phyloP scores from a whole-genome alignment of 2,113 vertebrate species.

The Menura novaehollandiae region DNA sequence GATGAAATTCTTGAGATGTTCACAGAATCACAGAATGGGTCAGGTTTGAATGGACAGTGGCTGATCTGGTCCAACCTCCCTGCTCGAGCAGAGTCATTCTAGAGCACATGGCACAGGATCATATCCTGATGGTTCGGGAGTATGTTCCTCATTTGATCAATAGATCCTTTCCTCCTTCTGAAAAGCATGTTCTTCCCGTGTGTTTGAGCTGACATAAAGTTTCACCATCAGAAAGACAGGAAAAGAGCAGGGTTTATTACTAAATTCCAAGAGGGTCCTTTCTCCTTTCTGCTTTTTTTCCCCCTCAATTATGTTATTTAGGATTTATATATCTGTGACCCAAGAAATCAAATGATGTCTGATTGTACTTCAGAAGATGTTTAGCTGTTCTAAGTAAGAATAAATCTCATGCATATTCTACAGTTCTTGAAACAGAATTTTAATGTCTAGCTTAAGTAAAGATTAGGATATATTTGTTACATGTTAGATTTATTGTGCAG shows the following conservation, averaged over 20 bases:
- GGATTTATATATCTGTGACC: background rate
- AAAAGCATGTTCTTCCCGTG: background rate
- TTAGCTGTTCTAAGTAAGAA: background rate
- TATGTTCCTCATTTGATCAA: background rate
- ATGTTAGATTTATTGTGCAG: background rate
- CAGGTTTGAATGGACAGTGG: background rate
- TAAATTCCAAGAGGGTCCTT: background rate
- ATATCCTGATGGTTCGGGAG: background rate
- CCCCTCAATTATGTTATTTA: background rate
- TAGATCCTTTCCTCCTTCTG: background rate
- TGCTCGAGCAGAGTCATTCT: background rate
- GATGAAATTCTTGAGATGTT: background rate
- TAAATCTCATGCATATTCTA: background rate
- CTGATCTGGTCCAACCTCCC: background rate
- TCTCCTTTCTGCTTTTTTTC: background rate
- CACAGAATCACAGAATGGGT: background rate
- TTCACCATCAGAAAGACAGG: background rate
- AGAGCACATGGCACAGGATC: too few relatives aligned
- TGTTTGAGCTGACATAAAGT: background rate
- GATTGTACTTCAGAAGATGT: background rate
- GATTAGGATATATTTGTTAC: background rate
- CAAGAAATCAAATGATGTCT: background rate
- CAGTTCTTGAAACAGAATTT: background rate
- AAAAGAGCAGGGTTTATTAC: background rate
- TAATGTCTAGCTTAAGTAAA: background rate